These are phyloP conservation scores for Apodemus agrarius DNA, from an alignment of 2,797 vertebrate genomes.

Conservation along the genomic window DNA sequence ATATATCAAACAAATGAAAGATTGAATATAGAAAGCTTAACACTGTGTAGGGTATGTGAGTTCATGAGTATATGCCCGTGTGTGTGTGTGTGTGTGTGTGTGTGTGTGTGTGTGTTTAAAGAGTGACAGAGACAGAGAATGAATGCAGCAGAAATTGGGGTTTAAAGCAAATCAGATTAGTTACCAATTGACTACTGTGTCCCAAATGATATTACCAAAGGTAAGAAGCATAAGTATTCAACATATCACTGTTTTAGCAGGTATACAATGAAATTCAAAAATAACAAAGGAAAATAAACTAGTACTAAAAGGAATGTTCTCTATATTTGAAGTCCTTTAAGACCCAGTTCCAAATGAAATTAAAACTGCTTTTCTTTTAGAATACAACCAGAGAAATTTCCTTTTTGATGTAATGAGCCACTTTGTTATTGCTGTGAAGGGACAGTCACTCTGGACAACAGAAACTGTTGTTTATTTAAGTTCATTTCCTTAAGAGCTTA, in stretches of 20 bases:
- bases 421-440: background rate
- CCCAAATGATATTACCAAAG: background rate
- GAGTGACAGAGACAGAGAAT: background rate
- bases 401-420: background rate
- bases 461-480: slow-evolving; percentile 2
- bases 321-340: background rate
- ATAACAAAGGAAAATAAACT: background rate
- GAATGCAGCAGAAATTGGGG: background rate
- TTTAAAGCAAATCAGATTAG: background rate
- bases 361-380: slow-evolving; percentile 21
- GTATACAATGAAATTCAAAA: background rate
- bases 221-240: background rate
- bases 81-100: background rate
- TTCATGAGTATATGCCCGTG: no score
- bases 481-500: background rate
- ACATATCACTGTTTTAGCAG: background rate
- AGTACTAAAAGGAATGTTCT: background rate
- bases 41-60: background rate
- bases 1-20: background rate
- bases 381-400: background rate
- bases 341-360: background rate
- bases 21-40: background rate
- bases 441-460: background rate
- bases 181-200: background rate
- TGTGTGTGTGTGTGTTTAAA: background rate